phyloP scores from a whole-genome alignment of 1,140 invertebrate species.

The Drepana arcuata region DNA sequence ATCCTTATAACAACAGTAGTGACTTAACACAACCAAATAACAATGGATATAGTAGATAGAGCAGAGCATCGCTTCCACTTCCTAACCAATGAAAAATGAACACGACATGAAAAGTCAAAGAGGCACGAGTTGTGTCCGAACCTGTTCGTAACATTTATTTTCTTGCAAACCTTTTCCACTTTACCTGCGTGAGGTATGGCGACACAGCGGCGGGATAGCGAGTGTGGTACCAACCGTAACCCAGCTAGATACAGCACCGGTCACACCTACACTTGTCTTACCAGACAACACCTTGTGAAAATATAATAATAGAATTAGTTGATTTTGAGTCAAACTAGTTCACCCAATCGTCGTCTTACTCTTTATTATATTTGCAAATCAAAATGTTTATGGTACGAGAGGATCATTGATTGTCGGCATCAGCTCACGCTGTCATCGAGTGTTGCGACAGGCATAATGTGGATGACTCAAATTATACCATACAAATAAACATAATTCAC shows the following conservation, averaged over 20 bases:
- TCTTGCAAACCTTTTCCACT: constrained; percentile 65
- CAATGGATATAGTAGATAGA: background rate
- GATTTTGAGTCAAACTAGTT: constrained; percentile 65
- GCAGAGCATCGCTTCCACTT: constrained; percentile 52
- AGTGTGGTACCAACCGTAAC: constrained; percentile 59
- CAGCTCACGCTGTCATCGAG: constrained; percentile 44
- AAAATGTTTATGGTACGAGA: constrained; percentile 44
- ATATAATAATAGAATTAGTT: constrained; percentile 72
- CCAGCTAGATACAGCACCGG: constrained; percentile 54
- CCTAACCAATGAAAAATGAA: constrained; percentile 58
- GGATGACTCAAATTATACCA: constrained; percentile 44
- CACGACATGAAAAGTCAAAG: constrained; percentile 50
- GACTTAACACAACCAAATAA: background rate
- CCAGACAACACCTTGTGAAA: constrained; percentile 71
- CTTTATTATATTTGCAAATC: constrained; percentile 39
- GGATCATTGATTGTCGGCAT: constrained; percentile 59
- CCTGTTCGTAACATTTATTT: constrained; percentile 44
- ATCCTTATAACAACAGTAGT: constrained; percentile 6
- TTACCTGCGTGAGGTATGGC: constrained; percentile 53
- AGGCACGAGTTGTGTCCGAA: constrained; percentile 46
- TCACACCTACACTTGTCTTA: constrained; percentile 68
- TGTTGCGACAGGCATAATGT: constrained; percentile 42
- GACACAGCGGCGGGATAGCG: constrained; percentile 50
- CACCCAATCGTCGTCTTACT: constrained; percentile 48
- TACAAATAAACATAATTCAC: constrained; percentile 48